phyloP scores from a whole-genome alignment of 2,888 invertebrate genomes.

The Pollenia griseotomentosa region DNA sequence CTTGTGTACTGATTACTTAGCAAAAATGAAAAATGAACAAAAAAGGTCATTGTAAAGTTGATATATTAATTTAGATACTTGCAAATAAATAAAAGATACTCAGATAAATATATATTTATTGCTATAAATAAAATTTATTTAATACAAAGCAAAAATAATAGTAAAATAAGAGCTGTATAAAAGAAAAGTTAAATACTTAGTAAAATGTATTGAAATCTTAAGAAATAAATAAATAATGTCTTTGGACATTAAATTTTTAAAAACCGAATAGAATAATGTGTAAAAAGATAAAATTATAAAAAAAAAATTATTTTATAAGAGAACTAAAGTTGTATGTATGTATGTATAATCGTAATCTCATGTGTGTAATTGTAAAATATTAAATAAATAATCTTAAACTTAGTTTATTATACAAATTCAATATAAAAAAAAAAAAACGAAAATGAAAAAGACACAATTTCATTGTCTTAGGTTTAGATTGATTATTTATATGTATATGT shows the following conservation, averaged over 20 bases:
- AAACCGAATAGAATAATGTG: neutral
- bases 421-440: constrained; percentile 3
- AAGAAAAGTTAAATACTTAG: constrained; percentile 1
- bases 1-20: constrained; percentile 5
- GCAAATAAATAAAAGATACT: neutral
- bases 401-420: constrained; percentile 55
- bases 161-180: constrained; percentile 10
- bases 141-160: constrained; percentile 6
- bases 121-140: constrained; percentile 22
- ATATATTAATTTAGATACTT: neutral
- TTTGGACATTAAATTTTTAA: neutral
- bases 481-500: constrained; percentile 55
- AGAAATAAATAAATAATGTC: constrained; percentile 18
- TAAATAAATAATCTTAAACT: constrained; percentile 44
- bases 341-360: constrained; percentile 45
- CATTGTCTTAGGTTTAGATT: constrained; percentile 50
- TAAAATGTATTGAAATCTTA: constrained; percentile 7
- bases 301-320: constrained; percentile 25
- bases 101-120: neutral
- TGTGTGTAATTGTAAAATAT: constrained; percentile 67
- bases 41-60: constrained; percentile 21
- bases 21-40: neutral
- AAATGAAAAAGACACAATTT: constrained; percentile 18
- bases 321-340: constrained; percentile 12
- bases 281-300: constrained; percentile 35